Evolutionary conservation across 2,888 invertebrate genomes (phyloP).

Genomic region (Microchrysa polita): DNA sequence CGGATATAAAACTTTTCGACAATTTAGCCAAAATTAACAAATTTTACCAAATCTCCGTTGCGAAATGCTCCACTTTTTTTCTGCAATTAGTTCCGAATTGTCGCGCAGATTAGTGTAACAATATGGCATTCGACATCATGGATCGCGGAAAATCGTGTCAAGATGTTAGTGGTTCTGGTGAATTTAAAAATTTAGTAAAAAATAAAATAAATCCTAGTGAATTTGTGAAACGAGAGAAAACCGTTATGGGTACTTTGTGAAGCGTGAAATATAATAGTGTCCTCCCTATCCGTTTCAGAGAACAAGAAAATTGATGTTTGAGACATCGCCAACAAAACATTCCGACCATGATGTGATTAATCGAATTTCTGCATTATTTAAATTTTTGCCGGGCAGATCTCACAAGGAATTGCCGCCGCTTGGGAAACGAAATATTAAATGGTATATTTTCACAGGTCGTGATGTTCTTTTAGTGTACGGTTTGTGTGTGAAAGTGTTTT

Average conservation of each 20-base stretch:
- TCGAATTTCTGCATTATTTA: conserved; percentile 12
- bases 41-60: background rate
- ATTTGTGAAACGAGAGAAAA: no score
- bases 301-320: background rate
- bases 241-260: no score
- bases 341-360: conserved; percentile 16
- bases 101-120: background rate
- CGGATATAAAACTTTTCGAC: background rate
- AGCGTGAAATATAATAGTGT: no score
- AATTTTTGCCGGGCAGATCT: conserved; percentile 27
- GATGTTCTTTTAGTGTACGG: no score
- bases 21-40: background rate
- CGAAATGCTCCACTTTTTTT: background rate
- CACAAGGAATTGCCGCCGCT: background rate
- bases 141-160: conserved; percentile 7
- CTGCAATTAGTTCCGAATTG: background rate
- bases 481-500: no score
- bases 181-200: background rate
- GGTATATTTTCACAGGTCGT: no score
- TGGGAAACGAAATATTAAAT: conserved; percentile 2
- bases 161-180: conserved; percentile 4
- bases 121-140: conserved; percentile 7
- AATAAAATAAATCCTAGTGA: no score
- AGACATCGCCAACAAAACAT: background rate
- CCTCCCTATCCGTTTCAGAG: no score